Evolutionary conservation across 2,797 vertebrate species (phyloP).

Genomic region (Dromococcyx pavoninus): DNA sequence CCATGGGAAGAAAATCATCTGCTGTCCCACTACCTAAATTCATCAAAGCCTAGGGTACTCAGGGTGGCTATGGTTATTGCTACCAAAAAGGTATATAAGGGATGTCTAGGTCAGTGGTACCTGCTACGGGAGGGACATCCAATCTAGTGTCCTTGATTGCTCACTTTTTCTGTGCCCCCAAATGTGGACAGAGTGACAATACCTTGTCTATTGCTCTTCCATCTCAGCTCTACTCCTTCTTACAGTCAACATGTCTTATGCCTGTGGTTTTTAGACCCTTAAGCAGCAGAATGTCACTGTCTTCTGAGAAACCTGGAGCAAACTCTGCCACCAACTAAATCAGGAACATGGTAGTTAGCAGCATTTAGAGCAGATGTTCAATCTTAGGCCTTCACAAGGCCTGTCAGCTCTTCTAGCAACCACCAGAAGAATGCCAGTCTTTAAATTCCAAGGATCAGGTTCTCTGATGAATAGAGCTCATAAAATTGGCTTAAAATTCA

Average conservation of each 20-base stretch:
- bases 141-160: not conserved
- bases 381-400: not conserved
- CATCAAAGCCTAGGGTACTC: not conserved
- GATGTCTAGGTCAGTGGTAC: not conserved
- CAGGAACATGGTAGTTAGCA: not conserved
- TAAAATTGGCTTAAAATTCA: not conserved
- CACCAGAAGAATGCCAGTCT: not conserved
- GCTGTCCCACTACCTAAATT: not conserved
- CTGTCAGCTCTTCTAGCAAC: not conserved
- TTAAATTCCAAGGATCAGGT: not conserved
- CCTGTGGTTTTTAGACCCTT: not conserved
- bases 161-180: not conserved
- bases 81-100: not conserved
- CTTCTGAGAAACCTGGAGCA: not conserved
- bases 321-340: not conserved
- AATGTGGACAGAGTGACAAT: not conserved
- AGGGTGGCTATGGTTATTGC: not conserved
- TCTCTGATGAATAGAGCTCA: not conserved
- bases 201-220: not conserved
- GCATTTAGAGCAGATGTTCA: not conserved
- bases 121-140: not conserved
- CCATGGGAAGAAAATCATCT: not conserved
- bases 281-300: not conserved
- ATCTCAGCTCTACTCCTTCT: not conserved
- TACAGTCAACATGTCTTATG: fast-evolving